Evolutionary conservation across 2,113 vertebrate genomes (phyloP).

Genomic region (Pogona vitticeps): DNA sequence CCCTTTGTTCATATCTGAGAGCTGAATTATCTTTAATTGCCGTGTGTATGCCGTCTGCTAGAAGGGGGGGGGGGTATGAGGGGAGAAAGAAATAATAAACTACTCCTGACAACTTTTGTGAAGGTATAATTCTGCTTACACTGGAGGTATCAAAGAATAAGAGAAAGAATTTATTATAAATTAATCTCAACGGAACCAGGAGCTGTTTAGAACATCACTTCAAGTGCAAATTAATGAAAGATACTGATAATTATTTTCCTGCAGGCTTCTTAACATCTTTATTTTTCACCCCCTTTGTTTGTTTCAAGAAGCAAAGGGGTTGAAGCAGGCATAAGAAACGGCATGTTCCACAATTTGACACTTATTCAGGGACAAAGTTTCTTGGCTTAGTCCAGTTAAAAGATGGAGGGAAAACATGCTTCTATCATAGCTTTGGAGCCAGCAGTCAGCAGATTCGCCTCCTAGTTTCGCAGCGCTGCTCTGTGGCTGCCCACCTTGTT

Average conservation of each 20-base stretch:
- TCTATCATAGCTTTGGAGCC: not conserved
- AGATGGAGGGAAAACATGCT: too few relatives aligned
- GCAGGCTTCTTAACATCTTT: slow-evolving; percentile 22
- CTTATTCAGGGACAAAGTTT: not conserved
- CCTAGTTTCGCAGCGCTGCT: not conserved
- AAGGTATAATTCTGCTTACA: slow-evolving; percentile 44
- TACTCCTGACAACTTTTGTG: slow-evolving; percentile 46
- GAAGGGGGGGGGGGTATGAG: too few relatives aligned
- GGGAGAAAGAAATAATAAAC: slow-evolving; percentile 60
- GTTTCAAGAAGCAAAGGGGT: slow-evolving; percentile 23
- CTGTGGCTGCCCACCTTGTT: not conserved
- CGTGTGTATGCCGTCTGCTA: slow-evolving; percentile 44
- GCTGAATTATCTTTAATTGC: slow-evolving; percentile 66
- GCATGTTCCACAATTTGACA: not conserved
- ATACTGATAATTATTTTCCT: slow-evolving; percentile 17
- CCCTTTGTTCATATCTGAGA: slow-evolving; percentile 62
- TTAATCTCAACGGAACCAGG: slow-evolving; percentile 46
- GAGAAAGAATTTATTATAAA: slow-evolving; percentile 28
- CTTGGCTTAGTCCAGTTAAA: slow-evolving; percentile 16
- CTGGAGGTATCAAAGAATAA: slow-evolving; percentile 39
- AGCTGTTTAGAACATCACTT: slow-evolving; percentile 38
- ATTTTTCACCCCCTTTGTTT: slow-evolving; percentile 20
- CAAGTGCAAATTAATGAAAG: slow-evolving; percentile 42
- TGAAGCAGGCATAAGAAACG: slow-evolving; percentile 9
- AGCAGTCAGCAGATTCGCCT: not conserved